Conservation (phyloP, 2,888 invertebrate species). For the Nomada goodeniana region DNA sequence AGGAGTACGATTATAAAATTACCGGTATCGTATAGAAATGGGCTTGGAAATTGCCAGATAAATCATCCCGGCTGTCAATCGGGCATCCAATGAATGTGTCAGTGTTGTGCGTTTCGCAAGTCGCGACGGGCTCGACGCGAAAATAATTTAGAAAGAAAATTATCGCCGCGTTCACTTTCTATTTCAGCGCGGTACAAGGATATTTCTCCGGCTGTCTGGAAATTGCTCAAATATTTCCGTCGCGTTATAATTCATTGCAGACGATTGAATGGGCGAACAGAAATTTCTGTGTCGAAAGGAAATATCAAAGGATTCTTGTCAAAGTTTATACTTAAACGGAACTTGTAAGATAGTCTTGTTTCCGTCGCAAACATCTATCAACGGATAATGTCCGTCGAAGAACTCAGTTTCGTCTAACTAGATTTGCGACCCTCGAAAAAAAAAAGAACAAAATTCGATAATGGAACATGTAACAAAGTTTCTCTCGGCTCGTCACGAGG, state of each 20-base stretch:
- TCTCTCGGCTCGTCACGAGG: not conserved
- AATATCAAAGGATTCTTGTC: too few species aligned
- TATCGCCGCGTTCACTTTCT: constrained; percentile 6
- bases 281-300: too few species aligned
- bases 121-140: not conserved
- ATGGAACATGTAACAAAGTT: not conserved
- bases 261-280: too few species aligned
- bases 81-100: constrained; percentile 22
- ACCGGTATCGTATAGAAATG: not conserved
- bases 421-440: too few species aligned
- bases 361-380: too few species aligned
- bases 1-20: constrained; percentile 20
- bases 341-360: too few species aligned
- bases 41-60: not conserved
- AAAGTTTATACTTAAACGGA: too few species aligned
- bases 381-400: too few species aligned
- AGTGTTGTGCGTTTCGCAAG: constrained; percentile 21
- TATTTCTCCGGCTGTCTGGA: not conserved
- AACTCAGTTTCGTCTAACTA: too few species aligned
- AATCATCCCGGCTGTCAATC: constrained; percentile 27
- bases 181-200: not conserved
- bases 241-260: too few species aligned
- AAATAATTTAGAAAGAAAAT: constrained; percentile 9
- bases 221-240: not conserved
- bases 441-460: not conserved